A percentile compares a stretch with the other conserved stretches of the same genome.
Evolutionary conservation across 2,888 invertebrate genomes (phyloP).

Genomic region (Drosophila peninsularis): DNA sequence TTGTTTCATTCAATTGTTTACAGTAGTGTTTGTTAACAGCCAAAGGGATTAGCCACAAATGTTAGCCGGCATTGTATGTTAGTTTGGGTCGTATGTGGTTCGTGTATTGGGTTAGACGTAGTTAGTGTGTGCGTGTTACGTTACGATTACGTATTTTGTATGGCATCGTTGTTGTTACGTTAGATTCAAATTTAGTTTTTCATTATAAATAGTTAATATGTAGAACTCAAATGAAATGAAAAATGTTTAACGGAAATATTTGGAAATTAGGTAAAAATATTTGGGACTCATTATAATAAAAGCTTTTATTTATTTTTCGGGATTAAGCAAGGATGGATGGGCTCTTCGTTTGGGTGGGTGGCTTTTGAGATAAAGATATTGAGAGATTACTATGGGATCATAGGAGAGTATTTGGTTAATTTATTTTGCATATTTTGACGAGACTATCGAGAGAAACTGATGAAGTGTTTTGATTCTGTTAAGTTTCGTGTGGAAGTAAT

Average conservation of each 20-base stretch:
- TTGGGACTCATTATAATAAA: conserved; percentile 17
- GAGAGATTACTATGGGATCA: conserved; percentile 7
- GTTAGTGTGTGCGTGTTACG: conserved; percentile 38
- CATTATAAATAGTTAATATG: conserved; percentile 37
- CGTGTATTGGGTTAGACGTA: conserved; percentile 56
- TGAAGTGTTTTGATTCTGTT: conserved; percentile 29
- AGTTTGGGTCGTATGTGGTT: conserved; percentile 47
- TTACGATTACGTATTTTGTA: conserved; percentile 70
- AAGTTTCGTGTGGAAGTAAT: conserved; percentile 8
- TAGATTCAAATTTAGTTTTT: conserved; percentile 42
- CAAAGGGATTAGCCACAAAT: conserved; percentile 20
- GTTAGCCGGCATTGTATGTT: conserved; percentile 43
- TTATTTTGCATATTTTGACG: conserved; percentile 61
- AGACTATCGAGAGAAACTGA: conserved; percentile 62
- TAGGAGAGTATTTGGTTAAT: conserved; percentile 3
- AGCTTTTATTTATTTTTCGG: conserved; percentile 16
- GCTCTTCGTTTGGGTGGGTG: neutral
- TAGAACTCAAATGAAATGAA: conserved; percentile 48
- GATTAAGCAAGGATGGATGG: conserved; percentile 33
- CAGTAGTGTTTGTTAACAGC: conserved; percentile 38
- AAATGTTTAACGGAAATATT: conserved; percentile 12
- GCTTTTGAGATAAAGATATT: conserved; percentile 14
- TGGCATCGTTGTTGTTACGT: conserved; percentile 66
- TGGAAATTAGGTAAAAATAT: conserved; percentile 7
- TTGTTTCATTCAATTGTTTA: conserved; percentile 24